Percentiles rank a stretch among this genome's conserved stretches.
phyloP scores from a whole-genome alignment of 2,888 invertebrate species.

The Polia nebulosa region DNA sequence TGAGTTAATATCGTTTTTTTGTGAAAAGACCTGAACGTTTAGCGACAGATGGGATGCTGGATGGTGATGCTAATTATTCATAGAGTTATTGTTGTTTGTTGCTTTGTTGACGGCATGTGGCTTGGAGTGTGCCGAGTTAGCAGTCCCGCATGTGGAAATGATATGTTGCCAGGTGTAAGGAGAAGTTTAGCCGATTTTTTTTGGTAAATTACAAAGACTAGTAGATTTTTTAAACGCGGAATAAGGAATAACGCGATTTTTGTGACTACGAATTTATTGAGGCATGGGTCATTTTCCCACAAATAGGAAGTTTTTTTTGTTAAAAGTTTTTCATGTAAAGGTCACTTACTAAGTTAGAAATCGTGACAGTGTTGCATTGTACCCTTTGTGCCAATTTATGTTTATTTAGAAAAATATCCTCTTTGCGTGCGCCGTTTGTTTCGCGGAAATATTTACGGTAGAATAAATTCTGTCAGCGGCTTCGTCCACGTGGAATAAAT shows the following conservation, averaged over 20 bases:
- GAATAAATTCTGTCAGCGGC: too few species aligned
- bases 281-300: background rate
- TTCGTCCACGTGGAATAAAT: too few species aligned
- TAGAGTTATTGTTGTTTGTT: constrained; percentile 13
- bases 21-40: constrained; percentile 31
- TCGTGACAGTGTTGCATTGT: too few species aligned
- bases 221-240: background rate
- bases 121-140: background rate
- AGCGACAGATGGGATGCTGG: constrained; percentile 46
- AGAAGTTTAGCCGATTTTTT: background rate
- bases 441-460: too few species aligned
- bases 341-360: too few species aligned
- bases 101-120: constrained; percentile 20
- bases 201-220: background rate
- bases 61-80: constrained; percentile 36
- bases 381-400: too few species aligned
- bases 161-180: background rate
- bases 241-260: background rate
- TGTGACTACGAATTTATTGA: background rate
- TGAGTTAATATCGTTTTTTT: constrained; percentile 59
- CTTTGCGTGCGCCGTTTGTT: too few species aligned
- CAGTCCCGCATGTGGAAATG: background rate
- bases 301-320: too few species aligned
- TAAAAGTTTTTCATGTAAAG: too few species aligned
- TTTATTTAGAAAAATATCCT: too few species aligned